Evolutionary conservation across 2,888 invertebrate species (phyloP), one percentile per base, ranked within the genome.

Genomic region (Thyatira batis): DNA sequence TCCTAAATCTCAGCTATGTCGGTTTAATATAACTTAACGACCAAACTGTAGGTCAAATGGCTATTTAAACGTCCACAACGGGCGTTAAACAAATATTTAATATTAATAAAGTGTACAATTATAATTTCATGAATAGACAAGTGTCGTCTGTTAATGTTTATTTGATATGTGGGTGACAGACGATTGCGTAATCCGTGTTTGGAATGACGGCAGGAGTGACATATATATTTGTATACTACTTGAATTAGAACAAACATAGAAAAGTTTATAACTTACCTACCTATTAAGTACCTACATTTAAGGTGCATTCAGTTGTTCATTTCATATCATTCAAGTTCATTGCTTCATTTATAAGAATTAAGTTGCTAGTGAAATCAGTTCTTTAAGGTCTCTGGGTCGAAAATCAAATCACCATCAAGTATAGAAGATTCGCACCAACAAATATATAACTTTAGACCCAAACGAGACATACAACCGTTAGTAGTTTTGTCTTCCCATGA

Each of bases 41-140:
- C 61, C 66, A 54, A 51, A 68, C 67, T 81, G 69, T 78, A 80
- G 81, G 82, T 81, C 76, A 77, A 76, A 71, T 54, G 56, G 59
- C 58, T 72, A 62, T 77, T 71, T 63, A 61, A 74, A 70, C 60
- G 58, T 27, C 13, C 30, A 3, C 11, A 30, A n/a, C 13, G 33
- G 33, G 8, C 39, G 39, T 39, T 39, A 13, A 39, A 39, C 39
- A 39, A 39, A 39, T 17, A 39, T 39, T 39, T 39, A 17, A 39
- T 39, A 17, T 39, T 17, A 17, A 39, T 39, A 39, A 39, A 3
- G 39, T 39, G 3, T 33, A 39, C 39, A 27, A 48, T 27, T 28
- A 27, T 48, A 48, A 28, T 27, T 27, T 48, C 48, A 27, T 48
- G 11, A 9, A 48, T 28, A 48, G 3, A 13, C 27, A 10, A 13